Evolutionary conservation across 2,888 invertebrate genomes (phyloP).

Genomic region (Linnaemya tessellans): DNA sequence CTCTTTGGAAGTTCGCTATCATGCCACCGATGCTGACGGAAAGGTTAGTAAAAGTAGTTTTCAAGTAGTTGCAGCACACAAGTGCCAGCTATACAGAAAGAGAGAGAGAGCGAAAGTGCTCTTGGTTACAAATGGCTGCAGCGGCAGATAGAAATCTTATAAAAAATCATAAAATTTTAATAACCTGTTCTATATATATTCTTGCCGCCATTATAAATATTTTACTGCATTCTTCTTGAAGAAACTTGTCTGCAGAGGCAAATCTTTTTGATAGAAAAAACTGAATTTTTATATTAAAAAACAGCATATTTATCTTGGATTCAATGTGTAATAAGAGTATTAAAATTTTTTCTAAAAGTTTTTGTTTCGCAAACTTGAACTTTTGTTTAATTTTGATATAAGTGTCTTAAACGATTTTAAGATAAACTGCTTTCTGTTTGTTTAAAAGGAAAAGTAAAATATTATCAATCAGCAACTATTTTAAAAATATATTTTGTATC

Average conservation of each 20-base stretch:
- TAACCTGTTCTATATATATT: slow-evolving; percentile 35
- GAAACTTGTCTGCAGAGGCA: slow-evolving; percentile 31
- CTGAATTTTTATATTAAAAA: neutral
- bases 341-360: slow-evolving; percentile 5
- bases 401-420: neutral
- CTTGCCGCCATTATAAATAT: slow-evolving; percentile 2
- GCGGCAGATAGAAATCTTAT: slow-evolving; percentile 49
- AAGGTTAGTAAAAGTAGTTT: slow-evolving; percentile 84
- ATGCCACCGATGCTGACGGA: slow-evolving; percentile 85
- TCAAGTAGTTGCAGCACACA: slow-evolving; percentile 19
- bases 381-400: slow-evolving; percentile 2
- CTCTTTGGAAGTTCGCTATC: slow-evolving; percentile 87
- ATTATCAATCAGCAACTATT: neutral
- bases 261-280: neutral
- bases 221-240: neutral
- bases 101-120: neutral
- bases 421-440: neutral
- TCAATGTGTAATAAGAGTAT: slow-evolving; percentile 15
- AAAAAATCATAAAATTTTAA: slow-evolving; percentile 66
- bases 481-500: neutral
- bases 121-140: slow-evolving; percentile 32
- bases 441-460: neutral
- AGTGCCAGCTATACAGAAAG: slow-evolving; percentile 3
- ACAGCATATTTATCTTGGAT: slow-evolving; percentile 7
- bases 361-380: neutral